These are phyloP conservation scores for Pandemis cinnamomeana DNA, from an alignment of 2,888 invertebrate genomes.

Conservation along the genomic window DNA sequence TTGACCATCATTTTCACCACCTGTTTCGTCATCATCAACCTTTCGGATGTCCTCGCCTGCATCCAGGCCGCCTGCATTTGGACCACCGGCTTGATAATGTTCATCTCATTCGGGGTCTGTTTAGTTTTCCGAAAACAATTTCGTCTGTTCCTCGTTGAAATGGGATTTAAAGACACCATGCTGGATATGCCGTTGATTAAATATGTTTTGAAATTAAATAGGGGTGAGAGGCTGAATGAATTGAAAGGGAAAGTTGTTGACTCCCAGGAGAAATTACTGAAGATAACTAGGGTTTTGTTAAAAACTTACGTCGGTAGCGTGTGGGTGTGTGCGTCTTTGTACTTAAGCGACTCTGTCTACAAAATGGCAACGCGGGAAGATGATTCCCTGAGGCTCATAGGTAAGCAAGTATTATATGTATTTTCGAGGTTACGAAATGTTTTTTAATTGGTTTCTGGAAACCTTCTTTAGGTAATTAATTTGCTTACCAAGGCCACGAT, in stretches of 20 bases:
- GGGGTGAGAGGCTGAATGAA: conserved; percentile 54
- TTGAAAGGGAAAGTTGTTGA: conserved; percentile 60
- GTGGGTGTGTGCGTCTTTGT: conserved; percentile 64
- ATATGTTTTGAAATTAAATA: conserved; percentile 49
- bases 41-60: conserved; percentile 58
- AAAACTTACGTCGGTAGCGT: conserved; percentile 63
- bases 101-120: conserved; percentile 67
- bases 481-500: too few relatives aligned
- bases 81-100: conserved; percentile 74
- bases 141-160: conserved; percentile 63
- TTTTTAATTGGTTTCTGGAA: too few relatives aligned
- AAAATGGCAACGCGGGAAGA: conserved; percentile 62
- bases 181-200: conserved; percentile 66
- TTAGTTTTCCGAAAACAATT: conserved; percentile 65
- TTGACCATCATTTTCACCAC: conserved; percentile 69
- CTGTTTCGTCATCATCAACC: conserved; percentile 60
- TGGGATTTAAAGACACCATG: conserved; percentile 65
- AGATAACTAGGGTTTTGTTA: conserved; percentile 60
- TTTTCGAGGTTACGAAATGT: background rate
- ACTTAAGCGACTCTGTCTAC: conserved; percentile 69
- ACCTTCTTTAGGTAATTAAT: too few relatives aligned
- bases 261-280: conserved; percentile 62
- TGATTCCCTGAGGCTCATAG: conserved; percentile 64
- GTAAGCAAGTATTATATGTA: conserved; percentile 52
- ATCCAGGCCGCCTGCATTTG: conserved; percentile 78